Conservation (phyloP, 2,888 invertebrate species). For the Rhamnusium bicolor region DNA sequence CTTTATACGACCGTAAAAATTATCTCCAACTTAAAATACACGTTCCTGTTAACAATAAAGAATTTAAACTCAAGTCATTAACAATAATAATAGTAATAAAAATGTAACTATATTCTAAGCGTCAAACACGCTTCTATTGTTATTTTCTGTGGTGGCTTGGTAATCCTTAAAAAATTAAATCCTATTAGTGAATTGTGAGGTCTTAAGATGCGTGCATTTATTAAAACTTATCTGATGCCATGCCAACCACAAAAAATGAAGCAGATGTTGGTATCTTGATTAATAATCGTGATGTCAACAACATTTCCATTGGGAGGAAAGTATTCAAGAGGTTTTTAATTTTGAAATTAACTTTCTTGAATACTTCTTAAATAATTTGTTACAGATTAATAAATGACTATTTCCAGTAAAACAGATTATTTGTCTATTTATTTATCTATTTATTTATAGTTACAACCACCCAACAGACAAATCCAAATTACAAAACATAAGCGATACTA, state of each 20-base stretch:
- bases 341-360: too few relatives aligned
- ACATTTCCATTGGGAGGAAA: neutral
- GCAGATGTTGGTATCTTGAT: conserved; percentile 27
- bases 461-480: too few relatives aligned
- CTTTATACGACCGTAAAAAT: neutral
- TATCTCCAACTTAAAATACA: neutral
- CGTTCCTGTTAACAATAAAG: neutral
- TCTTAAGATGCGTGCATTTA: conserved; percentile 10
- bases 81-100: neutral
- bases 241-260: conserved; percentile 12
- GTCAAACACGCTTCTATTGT: neutral
- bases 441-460: too few relatives aligned
- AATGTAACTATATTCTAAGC: neutral
- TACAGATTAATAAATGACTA: too few relatives aligned
- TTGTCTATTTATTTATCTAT: too few relatives aligned
- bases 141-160: neutral
- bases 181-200: conserved; percentile 20
- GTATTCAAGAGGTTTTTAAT: too few relatives aligned
- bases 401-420: too few relatives aligned
- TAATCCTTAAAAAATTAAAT: conserved; percentile 12
- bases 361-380: too few relatives aligned
- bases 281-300: conserved; percentile 33
- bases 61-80: conserved; percentile 3
- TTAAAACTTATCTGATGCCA: conserved; percentile 25
- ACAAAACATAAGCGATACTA: too few relatives aligned